A percentile compares a stretch with the other conserved stretches of the same genome.
phyloP scores from a whole-genome alignment of 2,888 invertebrate genomes.

The Lysandra bellargus region DNA sequence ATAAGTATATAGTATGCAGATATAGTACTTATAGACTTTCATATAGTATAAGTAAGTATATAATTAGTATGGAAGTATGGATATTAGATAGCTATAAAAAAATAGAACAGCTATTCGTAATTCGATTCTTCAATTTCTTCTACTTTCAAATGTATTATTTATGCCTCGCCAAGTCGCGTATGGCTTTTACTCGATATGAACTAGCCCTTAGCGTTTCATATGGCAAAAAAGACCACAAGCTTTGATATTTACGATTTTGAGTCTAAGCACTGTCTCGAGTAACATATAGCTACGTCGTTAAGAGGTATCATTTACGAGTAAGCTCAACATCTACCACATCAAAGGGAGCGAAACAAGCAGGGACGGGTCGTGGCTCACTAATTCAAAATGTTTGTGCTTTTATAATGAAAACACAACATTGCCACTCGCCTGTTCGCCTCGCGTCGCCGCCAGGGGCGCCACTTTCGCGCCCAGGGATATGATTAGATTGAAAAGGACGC shows the following conservation, averaged over 20 bases:
- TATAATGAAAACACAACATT: conserved; percentile 56
- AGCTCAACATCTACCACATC: conserved; percentile 33
- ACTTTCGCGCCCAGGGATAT: conserved; percentile 15
- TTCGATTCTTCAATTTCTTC: no score
- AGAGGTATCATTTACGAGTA: conserved; percentile 26
- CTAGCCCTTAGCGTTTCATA: background rate
- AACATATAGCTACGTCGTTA: conserved; percentile 2
- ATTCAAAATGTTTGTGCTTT: conserved; percentile 47
- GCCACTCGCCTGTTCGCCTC: conserved; percentile 45
- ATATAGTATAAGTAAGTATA: no score
- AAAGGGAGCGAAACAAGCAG: conserved; percentile 33
- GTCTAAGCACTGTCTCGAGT: background rate
- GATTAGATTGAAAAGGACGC: conserved; percentile 31
- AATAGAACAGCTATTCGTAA: no score
- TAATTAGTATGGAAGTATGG: no score
- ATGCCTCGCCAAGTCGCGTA: no score
- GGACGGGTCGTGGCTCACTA: conserved; percentile 33
- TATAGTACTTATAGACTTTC: no score
- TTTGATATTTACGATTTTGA: background rate
- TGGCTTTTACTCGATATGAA: no score
- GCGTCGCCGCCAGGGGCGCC: conserved; percentile 27
- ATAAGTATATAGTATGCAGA: no score
- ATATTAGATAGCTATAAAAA: background rate
- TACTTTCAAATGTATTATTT: no score
- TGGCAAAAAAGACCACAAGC: background rate